Conservation (phyloP, 2,113 vertebrate species). For the Xyrauchen texanus region DNA sequence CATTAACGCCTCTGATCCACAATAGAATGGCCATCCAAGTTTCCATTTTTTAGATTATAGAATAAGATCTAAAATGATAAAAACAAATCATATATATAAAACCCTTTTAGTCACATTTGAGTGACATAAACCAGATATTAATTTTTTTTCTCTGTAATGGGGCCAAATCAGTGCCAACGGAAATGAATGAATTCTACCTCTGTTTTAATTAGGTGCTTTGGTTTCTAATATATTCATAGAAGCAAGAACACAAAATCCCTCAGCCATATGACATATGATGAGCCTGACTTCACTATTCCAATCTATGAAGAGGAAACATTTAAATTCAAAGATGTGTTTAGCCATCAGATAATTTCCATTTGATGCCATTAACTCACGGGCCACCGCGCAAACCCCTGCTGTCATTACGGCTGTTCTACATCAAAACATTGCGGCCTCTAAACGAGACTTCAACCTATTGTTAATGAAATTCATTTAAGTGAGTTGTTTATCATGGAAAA, state of each 20-base stretch:
- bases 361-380: constrained; percentile 22
- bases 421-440: constrained; percentile 2
- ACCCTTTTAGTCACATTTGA: too few relatives aligned
- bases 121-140: too few relatives aligned
- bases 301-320: background rate
- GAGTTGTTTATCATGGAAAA: constrained; percentile 34
- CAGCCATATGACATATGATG: background rate
- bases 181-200: too few relatives aligned
- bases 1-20: too few relatives aligned
- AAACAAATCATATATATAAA: too few relatives aligned
- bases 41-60: too few relatives aligned
- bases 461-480: constrained; percentile 40
- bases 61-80: too few relatives aligned
- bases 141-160: too few relatives aligned
- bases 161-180: too few relatives aligned
- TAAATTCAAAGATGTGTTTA: constrained; percentile 14
- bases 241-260: background rate
- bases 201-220: too few relatives aligned
- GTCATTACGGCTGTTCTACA: constrained; percentile 22
- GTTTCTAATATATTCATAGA: background rate
- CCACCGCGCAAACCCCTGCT: constrained; percentile 25
- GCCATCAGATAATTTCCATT: constrained; percentile 34
- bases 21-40: too few relatives aligned
- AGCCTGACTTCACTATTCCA: too few relatives aligned
- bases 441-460: background rate